Evolutionary conservation across 2,888 invertebrate species (phyloP).

Genomic region (Nebria brevicollis): DNA sequence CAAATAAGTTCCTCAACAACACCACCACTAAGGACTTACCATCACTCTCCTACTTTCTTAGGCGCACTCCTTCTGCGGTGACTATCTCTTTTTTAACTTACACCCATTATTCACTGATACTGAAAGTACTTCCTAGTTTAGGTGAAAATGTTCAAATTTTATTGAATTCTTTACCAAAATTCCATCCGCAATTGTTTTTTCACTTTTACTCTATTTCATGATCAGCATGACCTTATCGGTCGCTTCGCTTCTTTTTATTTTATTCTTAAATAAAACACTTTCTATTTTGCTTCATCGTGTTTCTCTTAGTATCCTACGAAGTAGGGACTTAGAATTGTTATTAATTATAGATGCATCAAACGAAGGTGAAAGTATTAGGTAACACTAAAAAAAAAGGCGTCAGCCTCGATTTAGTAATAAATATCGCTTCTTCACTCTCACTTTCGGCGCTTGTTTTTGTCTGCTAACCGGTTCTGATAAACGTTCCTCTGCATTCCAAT

Average conservation of each 20-base stretch:
- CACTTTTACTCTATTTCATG: too few relatives aligned
- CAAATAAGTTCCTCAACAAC: background rate
- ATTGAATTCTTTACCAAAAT: background rate
- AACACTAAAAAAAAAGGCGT: background rate
- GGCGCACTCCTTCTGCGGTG: background rate
- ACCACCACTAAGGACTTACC: background rate
- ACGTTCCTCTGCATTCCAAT: background rate
- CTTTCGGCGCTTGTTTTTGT: background rate
- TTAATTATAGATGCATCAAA: background rate
- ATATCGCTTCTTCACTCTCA: background rate
- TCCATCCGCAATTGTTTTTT: too few relatives aligned
- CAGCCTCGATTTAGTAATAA: background rate
- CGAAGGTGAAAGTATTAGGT: background rate
- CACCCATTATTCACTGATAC: background rate
- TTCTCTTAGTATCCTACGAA: background rate
- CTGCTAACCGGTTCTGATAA: background rate
- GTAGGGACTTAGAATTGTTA: background rate
- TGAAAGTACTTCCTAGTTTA: background rate
- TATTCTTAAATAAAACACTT: background rate
- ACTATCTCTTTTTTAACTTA: background rate
- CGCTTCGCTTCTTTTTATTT: too few relatives aligned
- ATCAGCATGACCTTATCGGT: too few relatives aligned
- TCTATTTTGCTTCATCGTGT: background rate
- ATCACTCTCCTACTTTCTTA: background rate
- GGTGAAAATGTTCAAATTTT: background rate